phyloP scores from a whole-genome alignment of 53 echinoderm and acorn worm genomes.

The Temnopleurus reevesii region DNA sequence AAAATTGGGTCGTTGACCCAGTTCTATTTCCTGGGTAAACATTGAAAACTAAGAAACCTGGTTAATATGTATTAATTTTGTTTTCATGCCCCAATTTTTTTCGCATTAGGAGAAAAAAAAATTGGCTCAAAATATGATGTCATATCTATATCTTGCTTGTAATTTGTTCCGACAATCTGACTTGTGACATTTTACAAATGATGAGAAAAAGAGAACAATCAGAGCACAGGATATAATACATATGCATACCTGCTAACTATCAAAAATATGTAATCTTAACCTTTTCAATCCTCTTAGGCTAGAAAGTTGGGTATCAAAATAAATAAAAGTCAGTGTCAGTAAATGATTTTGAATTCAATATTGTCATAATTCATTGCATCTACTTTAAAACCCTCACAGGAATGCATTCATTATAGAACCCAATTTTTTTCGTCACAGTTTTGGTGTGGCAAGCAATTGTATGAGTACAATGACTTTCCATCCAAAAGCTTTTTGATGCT shows the following conservation, averaged over 20 bases:
- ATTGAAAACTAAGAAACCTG: conserved; percentile 9
- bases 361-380: too few species aligned
- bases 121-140: not conserved
- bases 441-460: too few species aligned
- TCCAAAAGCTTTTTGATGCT: too few species aligned
- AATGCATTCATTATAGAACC: too few species aligned
- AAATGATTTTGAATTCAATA: too few species aligned
- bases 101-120: not conserved
- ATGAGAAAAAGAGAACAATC: too few species aligned
- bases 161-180: not conserved
- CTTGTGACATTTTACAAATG: not conserved
- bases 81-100: conserved; percentile 45
- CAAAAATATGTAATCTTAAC: not conserved
- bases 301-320: too few species aligned
- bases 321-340: too few species aligned
- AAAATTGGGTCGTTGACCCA: conserved; percentile 48
- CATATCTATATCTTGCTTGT: conserved; percentile 15
- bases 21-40: conserved; percentile 48
- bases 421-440: too few species aligned
- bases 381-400: too few species aligned
- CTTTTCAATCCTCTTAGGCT: too few species aligned
- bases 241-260: not conserved
- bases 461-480: too few species aligned
- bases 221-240: not conserved
- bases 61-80: conserved; percentile 37